Evolutionary conservation across 2,888 invertebrate genomes (phyloP).

Genomic region (Mayetiola destructor): DNA sequence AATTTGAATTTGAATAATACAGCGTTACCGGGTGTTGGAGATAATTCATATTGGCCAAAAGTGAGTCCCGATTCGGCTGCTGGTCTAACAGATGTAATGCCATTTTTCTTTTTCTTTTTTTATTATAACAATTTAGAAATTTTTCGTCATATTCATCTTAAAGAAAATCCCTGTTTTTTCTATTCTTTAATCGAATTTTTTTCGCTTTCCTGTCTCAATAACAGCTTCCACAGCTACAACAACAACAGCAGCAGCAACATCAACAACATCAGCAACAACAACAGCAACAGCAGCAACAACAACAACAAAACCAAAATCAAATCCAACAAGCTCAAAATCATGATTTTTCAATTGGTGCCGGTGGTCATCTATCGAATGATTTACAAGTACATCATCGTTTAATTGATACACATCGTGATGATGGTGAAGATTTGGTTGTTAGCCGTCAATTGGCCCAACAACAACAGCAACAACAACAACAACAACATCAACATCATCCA

Average conservation of each 20-base stretch:
- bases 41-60: conserved; percentile 72
- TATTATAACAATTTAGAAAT: too few species aligned
- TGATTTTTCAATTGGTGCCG: conserved; percentile 35
- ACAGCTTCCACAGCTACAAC: conserved; percentile 23
- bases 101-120: too few species aligned
- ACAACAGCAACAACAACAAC: conserved; percentile 15
- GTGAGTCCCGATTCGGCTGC: conserved; percentile 64
- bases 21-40: conserved; percentile 34
- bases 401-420: conserved; percentile 14
- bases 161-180: too few species aligned
- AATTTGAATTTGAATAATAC: conserved; percentile 21
- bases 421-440: conserved; percentile 19
- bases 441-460: conserved; percentile 16
- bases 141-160: too few species aligned
- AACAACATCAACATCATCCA: conserved; percentile 16
- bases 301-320: conserved; percentile 38
- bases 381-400: conserved; percentile 17
- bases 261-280: conserved; percentile 18
- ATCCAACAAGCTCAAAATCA: conserved; percentile 50
- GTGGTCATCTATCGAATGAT: conserved; percentile 18
- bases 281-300: conserved; percentile 19
- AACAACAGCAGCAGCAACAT: conserved; percentile 27
- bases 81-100: conserved; percentile 44
- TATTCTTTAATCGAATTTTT: too few species aligned
- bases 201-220: too few species aligned